Evolutionary conservation across 2,888 invertebrate genomes (phyloP).

Genomic region (Tanytarsus gracilentus): DNA sequence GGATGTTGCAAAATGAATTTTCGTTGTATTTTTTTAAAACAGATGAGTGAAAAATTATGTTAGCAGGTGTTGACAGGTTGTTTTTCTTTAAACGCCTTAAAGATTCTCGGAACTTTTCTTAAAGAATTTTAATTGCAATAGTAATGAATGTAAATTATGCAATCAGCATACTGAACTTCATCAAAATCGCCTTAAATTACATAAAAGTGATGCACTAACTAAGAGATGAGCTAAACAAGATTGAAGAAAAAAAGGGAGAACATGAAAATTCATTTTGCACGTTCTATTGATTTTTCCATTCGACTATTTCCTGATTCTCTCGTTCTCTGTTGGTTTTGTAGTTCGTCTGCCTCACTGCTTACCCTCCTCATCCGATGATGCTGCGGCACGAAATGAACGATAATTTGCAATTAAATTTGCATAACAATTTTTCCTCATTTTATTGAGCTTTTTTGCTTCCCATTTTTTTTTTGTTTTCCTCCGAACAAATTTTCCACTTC

Average conservation of each 20-base stretch:
- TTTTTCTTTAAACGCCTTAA: no score
- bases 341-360: neutral
- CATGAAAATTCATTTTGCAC: constrained; percentile 7
- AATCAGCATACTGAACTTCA: no score
- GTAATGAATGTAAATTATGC: no score
- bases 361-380: neutral
- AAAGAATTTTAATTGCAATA: no score
- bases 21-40: no score
- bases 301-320: neutral
- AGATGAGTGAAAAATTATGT: no score
- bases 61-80: no score
- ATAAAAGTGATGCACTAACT: no score
- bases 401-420: constrained; percentile 29
- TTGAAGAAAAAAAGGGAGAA: neutral
- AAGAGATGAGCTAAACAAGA: neutral
- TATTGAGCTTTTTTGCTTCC: neutral
- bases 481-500: constrained; percentile 12
- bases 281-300: constrained; percentile 24
- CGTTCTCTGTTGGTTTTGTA: neutral
- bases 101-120: no score
- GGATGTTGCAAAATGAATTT: neutral
- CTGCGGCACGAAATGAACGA: constrained; percentile 20
- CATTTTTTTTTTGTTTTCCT: constrained; percentile 8
- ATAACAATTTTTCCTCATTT: neutral
- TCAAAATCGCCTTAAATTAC: no score